Conservation (phyloP, 2,797 vertebrate species). For the Bradypus variegatus region DNA sequence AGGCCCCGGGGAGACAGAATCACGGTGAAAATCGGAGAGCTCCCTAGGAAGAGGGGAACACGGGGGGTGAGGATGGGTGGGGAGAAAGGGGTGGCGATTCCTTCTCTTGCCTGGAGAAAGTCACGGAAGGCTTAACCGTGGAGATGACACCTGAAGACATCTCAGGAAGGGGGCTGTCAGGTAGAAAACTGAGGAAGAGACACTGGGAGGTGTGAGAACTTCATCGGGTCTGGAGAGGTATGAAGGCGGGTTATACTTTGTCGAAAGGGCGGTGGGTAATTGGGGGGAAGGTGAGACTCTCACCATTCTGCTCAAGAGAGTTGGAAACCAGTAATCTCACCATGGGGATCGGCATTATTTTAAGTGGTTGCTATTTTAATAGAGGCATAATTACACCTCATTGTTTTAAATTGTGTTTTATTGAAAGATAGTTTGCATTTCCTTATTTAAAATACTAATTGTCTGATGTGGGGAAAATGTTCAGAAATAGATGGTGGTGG, state of each 20-base stretch:
- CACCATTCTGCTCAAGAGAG: neutral
- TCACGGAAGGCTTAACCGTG: neutral
- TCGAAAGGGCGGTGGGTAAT: neutral
- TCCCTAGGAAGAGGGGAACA: neutral
- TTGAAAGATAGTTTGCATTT: constrained; percentile 20
- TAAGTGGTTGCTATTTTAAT: neutral
- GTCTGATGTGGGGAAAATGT: too few species aligned
- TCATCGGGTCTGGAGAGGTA: neutral
- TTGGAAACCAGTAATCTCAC: neutral
- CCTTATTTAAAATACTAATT: neutral
- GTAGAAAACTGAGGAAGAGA: neutral
- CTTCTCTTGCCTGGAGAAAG: neutral
- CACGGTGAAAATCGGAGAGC: neutral
- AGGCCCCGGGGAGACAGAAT: neutral
- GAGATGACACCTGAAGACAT: neutral
- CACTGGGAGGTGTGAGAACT: neutral
- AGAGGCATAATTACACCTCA: neutral
- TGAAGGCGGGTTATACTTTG: rapidly evolving
- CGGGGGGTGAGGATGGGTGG: rapidly evolving
- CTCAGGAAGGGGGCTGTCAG: neutral
- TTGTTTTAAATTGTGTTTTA: neutral
- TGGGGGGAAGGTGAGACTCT: neutral
- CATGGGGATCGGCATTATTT: neutral
- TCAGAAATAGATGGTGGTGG: too few species aligned
- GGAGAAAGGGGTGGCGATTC: rapidly evolving